A percentile compares a stretch with the other conserved stretches of the same genome.
Evolutionary conservation across 2,797 vertebrate species (phyloP).

Genomic region (Percopsis omiscomaycus): DNA sequence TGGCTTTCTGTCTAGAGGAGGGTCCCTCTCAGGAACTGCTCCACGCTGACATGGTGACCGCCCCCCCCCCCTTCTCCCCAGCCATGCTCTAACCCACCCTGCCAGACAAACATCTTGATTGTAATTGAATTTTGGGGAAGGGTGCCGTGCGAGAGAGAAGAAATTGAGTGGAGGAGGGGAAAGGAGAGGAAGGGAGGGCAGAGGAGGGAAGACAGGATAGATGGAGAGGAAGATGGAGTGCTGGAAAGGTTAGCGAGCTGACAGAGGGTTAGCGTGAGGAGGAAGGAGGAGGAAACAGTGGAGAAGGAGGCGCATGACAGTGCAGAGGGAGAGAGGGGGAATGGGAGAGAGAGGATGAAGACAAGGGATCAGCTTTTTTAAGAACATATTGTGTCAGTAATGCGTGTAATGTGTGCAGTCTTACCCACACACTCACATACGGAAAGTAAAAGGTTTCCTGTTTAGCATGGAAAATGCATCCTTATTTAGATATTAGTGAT

Average conservation of each 20-base stretch:
- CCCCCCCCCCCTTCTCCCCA: constrained; percentile 47
- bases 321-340: constrained; percentile 15
- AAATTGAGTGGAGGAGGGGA: constrained; percentile 32
- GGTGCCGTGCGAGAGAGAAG: constrained; percentile 55
- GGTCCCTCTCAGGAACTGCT: constrained; percentile 52
- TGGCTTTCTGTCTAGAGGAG: constrained; percentile 67
- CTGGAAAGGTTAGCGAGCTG: constrained; percentile 28
- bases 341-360: background rate
- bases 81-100: constrained; percentile 42
- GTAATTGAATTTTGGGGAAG: constrained; percentile 79
- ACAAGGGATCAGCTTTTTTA: constrained; percentile 23
- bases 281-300: constrained; percentile 4
- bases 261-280: constrained; percentile 43
- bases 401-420: too few relatives aligned
- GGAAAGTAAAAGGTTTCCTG: too few relatives aligned
- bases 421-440: too few relatives aligned
- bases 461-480: too few relatives aligned
- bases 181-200: constrained; percentile 1
- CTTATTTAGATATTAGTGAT: too few relatives aligned
- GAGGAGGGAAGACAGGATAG: constrained; percentile 53
- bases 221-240: constrained; percentile 62
- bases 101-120: constrained; percentile 77
- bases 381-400: background rate
- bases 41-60: constrained; percentile 66
- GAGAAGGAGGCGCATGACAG: constrained; percentile 18